Percentiles rank a stretch among this genome's conserved stretches.
These are phyloP conservation scores for Drosophila pachea DNA, from an alignment of 1,140 invertebrate genomes.

Conservation along the genomic window DNA sequence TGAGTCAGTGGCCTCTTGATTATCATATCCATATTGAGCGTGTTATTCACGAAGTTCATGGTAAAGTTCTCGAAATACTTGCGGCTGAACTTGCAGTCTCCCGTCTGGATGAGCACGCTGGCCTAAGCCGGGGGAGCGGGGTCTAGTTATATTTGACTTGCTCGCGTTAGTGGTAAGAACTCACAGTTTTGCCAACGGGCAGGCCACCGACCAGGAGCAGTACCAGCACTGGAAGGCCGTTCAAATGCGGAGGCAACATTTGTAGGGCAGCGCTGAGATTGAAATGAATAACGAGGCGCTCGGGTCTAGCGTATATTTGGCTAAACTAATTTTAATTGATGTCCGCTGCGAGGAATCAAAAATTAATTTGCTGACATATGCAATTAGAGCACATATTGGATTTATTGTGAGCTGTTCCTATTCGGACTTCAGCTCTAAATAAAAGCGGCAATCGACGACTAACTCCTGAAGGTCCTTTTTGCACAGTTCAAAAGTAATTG, in stretches of 20 bases:
- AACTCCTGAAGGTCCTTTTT: no score
- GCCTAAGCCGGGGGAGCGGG: conserved; percentile 9
- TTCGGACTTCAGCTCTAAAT: no score
- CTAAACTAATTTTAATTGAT: conserved; percentile 27
- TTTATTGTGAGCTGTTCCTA: no score
- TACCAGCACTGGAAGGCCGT: background rate
- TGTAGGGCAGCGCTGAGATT: conserved; percentile 5
- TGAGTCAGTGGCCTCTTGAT: conserved; percentile 28
- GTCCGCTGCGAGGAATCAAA: background rate
- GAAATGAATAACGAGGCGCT: background rate
- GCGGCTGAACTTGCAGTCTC: conserved; percentile 28
- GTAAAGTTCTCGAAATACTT: conserved; percentile 53
- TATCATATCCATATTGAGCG: conserved; percentile 47
- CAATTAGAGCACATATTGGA: no score
- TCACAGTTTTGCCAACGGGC: conserved; percentile 31
- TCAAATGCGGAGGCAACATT: conserved; percentile 26
- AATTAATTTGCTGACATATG: no score
- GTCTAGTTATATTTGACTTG: background rate
- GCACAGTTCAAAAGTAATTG: conserved; percentile 8
- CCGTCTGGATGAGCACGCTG: conserved; percentile 42
- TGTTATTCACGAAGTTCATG: conserved; percentile 51
- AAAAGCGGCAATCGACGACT: no score
- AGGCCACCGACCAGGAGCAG: conserved; percentile 16
- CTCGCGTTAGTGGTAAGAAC: background rate
- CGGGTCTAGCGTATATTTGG: background rate